A percentile compares a stretch with the other conserved stretches of the same genome.
phyloP scores from a whole-genome alignment of 2,113 vertebrate species.

The Brienomyrus longianalis region DNA sequence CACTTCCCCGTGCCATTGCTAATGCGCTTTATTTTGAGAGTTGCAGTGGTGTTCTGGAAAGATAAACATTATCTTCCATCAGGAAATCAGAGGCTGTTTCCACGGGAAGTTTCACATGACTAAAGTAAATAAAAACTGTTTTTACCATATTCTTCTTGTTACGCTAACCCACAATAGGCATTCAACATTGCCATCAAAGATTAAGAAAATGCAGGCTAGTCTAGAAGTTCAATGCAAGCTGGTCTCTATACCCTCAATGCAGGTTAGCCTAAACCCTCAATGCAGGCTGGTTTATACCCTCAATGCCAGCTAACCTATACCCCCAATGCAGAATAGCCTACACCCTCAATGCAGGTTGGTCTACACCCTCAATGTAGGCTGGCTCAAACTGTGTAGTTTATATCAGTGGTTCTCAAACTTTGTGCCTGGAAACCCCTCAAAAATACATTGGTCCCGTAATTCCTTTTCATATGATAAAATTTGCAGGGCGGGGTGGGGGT shows the following conservation, averaged over 20 bases:
- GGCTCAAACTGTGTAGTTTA: background rate
- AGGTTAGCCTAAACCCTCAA: background rate
- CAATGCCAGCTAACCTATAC: background rate
- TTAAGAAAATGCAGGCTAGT: constrained; percentile 37
- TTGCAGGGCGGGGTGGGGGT: background rate
- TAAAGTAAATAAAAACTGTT: constrained; percentile 92
- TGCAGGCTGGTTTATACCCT: background rate
- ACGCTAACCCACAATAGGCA: constrained; percentile 57
- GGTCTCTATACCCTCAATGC: background rate
- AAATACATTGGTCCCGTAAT: background rate
- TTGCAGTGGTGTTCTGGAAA: constrained; percentile 94
- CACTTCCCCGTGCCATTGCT: constrained; percentile 65
- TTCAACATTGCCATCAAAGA: constrained; percentile 60
- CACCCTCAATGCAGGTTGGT: no score
- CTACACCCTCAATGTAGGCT: background rate
- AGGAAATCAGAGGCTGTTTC: constrained; percentile 98
- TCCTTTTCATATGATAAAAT: background rate
- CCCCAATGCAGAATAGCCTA: background rate
- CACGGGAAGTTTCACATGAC: constrained; percentile 98
- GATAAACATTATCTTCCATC: constrained; percentile 99
- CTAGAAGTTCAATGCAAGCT: background rate
- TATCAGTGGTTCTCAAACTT: background rate
- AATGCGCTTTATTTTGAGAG: constrained; percentile 95
- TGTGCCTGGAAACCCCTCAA: background rate
- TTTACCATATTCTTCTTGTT: constrained; percentile 56